phyloP scores from a whole-genome alignment of 2,797 vertebrate genomes.

The Euthynnus affinis region DNA sequence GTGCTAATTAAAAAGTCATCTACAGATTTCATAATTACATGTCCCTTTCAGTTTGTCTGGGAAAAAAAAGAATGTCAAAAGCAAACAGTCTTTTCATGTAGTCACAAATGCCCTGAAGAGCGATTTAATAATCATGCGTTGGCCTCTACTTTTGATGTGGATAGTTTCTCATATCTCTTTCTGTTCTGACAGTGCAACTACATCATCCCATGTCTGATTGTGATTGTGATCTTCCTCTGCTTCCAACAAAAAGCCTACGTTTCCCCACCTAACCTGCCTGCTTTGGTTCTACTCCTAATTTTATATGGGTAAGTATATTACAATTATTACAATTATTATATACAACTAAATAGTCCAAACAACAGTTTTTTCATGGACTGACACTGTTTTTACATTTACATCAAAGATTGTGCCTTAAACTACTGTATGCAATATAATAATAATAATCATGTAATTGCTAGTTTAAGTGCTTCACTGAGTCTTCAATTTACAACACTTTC shows the following conservation, averaged over 20 bases:
- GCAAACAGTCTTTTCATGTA: background rate
- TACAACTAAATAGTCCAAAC: too few relatives aligned
- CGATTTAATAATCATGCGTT: background rate
- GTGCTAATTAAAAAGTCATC: conserved; percentile 74
- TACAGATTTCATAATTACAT: conserved; percentile 54
- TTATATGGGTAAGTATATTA: conserved; percentile 96
- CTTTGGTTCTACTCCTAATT: conserved; percentile 92
- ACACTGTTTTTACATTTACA: too few relatives aligned
- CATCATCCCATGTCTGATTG: conserved; percentile 91
- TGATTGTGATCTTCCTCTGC: conserved; percentile 95
- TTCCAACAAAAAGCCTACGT: conserved; percentile 98
- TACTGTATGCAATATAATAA: too few relatives aligned
- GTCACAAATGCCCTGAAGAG: background rate
- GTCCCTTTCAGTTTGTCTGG: conserved; percentile 20
- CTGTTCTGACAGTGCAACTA: conserved; percentile 93
- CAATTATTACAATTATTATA: too few relatives aligned
- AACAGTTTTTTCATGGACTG: too few relatives aligned
- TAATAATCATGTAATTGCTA: too few relatives aligned
- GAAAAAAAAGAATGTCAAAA: conserved; percentile 13
- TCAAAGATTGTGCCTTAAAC: too few relatives aligned
- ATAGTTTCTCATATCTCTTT: background rate
- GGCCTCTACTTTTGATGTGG: background rate
- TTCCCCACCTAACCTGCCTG: conserved; percentile 93
- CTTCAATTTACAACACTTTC: too few relatives aligned
- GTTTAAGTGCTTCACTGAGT: too few relatives aligned